Evolutionary conservation across 2,888 invertebrate species (phyloP).

Genomic region (Megalurothrips usitatus): DNA sequence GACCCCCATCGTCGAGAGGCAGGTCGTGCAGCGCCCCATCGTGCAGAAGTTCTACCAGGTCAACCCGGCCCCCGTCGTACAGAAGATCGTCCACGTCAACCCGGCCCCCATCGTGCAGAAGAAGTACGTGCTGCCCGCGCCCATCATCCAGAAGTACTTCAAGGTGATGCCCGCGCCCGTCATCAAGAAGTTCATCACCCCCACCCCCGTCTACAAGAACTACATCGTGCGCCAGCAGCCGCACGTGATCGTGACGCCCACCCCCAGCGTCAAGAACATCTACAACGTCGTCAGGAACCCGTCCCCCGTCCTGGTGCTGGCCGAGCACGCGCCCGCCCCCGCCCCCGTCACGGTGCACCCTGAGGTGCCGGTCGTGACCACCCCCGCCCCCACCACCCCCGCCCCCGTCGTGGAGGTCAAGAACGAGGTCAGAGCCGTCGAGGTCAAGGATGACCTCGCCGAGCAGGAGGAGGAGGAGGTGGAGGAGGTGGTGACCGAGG

Average conservation of each 20-base stretch:
- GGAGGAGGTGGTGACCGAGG: not conserved
- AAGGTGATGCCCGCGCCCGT: not conserved
- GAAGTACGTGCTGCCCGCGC: not conserved
- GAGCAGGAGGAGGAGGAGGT: not conserved
- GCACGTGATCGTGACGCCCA: not conserved
- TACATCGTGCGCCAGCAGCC: not conserved
- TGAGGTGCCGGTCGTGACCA: not conserved
- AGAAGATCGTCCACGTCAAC: not conserved
- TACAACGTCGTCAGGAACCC: not conserved
- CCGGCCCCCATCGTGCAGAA: not conserved
- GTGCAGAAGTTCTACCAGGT: not conserved
- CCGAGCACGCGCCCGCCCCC: not conserved
- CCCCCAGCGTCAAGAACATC: not conserved
- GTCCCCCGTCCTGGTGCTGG: not conserved
- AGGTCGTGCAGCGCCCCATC: not conserved
- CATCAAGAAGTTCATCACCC: conserved; percentile 1
- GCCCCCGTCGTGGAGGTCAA: not conserved
- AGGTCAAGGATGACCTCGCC: no score
- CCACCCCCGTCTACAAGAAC: not conserved
- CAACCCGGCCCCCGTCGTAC: not conserved
- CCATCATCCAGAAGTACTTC: not conserved
- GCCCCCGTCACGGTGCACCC: not conserved
- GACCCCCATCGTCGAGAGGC: not conserved
- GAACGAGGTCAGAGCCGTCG: no score
- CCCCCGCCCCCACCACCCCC: not conserved